Conservation (phyloP, 2,888 invertebrate genomes). For the Andrena minutula region DNA sequence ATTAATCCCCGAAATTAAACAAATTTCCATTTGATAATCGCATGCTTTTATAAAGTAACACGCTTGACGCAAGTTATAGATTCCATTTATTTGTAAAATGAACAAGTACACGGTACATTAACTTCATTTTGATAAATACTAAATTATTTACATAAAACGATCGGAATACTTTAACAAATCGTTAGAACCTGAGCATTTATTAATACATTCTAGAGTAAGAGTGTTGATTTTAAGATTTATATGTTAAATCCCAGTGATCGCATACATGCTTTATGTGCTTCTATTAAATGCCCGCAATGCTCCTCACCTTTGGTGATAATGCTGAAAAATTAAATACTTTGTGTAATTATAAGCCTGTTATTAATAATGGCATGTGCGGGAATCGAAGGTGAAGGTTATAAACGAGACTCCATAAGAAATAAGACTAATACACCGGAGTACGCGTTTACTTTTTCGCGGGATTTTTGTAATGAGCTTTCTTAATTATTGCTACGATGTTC, state of each 20-base stretch:
- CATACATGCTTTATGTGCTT: slow-evolving; percentile 99
- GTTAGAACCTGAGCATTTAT: slow-evolving; percentile 40
- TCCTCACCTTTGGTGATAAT: slow-evolving; percentile 97
- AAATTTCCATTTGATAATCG: not conserved
- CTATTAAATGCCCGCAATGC: slow-evolving; percentile 94
- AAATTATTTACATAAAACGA: slow-evolving; percentile 35
- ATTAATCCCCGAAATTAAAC: not conserved
- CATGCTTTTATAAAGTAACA: not conserved
- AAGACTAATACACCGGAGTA: not conserved
- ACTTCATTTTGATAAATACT: slow-evolving; percentile 6
- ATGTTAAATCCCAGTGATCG: slow-evolving; percentile 97
- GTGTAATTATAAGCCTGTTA: not conserved
- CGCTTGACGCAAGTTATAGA: slow-evolving; percentile 11
- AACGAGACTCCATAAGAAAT: not conserved
- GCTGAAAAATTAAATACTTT: slow-evolving; percentile 86
- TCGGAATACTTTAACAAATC: slow-evolving; percentile 23
- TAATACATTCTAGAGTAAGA: slow-evolving; percentile 17
- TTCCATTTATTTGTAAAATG: slow-evolving; percentile 15
- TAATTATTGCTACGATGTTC: not conserved
- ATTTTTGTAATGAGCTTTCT: not conserved
- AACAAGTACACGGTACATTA: not conserved
- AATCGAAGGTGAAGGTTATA: slow-evolving; percentile 29
- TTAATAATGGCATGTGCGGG: not conserved
- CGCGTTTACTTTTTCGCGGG: not conserved
- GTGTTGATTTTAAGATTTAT: slow-evolving; percentile 85